Percentiles rank a stretch among this genome's conserved stretches.
Evolutionary conservation across 2,113 vertebrate genomes (phyloP).

Genomic region (Clarias batrachus): DNA sequence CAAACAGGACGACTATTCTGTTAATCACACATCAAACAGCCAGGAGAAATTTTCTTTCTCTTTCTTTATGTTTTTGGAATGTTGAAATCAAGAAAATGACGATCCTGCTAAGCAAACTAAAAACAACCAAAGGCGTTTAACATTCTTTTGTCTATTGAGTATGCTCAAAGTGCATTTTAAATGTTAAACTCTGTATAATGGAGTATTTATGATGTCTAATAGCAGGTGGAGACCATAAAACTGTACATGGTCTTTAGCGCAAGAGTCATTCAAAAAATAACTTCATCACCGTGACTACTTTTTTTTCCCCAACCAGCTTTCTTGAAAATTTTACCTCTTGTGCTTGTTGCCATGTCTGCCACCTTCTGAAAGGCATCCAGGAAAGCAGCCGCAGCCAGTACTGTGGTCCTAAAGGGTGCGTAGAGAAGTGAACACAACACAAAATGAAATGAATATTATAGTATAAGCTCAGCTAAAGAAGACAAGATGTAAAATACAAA

Average conservation of each 20-base stretch:
- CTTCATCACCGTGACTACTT: background rate
- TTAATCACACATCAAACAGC: slow-evolving; percentile 1
- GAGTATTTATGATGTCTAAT: background rate
- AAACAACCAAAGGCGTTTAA: background rate
- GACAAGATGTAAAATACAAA: background rate
- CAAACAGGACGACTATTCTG: background rate
- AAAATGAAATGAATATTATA: slow-evolving; percentile 3
- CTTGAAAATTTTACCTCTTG: slow-evolving; percentile 80
- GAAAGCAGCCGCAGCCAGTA: slow-evolving; percentile 93
- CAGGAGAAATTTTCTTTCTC: background rate
- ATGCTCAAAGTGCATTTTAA: background rate
- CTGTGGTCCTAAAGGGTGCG: slow-evolving; percentile 83
- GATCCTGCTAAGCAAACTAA: background rate
- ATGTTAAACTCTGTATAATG: background rate
- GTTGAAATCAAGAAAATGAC: background rate
- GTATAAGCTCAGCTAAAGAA: background rate
- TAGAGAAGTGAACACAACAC: slow-evolving; percentile 18
- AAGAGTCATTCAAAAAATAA: background rate
- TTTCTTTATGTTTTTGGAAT: background rate
- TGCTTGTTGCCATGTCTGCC: slow-evolving; percentile 97
- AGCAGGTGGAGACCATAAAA: background rate
- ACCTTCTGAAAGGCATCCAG: slow-evolving; percentile 99
- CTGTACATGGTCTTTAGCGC: background rate
- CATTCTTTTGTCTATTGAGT: background rate
- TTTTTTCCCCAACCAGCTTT: background rate